phyloP scores from a whole-genome alignment of 2,888 invertebrate species.

The Pristionchus maxplancki region DNA sequence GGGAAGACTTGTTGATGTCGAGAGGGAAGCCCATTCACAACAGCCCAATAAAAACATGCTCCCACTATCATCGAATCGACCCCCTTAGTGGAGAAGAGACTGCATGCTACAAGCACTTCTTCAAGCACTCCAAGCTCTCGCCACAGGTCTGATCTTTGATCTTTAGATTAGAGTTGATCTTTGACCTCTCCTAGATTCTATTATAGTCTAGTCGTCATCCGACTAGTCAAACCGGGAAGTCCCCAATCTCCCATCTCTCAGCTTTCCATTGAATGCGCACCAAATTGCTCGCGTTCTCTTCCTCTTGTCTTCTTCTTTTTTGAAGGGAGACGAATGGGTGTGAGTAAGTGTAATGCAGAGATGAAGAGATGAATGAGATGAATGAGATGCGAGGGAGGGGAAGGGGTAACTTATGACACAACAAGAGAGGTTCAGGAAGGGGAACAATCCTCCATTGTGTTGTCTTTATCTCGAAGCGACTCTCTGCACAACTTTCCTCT shows the following conservation, averaged over 20 bases:
- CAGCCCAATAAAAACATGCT: conserved; percentile 8
- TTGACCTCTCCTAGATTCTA: neutral
- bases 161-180: neutral
- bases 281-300: conserved; percentile 24
- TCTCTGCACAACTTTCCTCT: conserved; percentile 23
- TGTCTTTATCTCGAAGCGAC: neutral
- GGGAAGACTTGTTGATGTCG: conserved; percentile 36
- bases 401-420: neutral
- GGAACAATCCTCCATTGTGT: neutral
- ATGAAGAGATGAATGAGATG: neutral
- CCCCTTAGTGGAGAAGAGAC: neutral
- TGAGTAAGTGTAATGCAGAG: neutral
- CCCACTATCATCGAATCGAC: neutral
- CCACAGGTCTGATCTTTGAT: conserved; percentile 22
- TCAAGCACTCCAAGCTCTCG: neutral
- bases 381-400: neutral
- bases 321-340: neutral
- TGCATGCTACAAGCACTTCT: conserved; percentile 18
- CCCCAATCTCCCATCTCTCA: conserved; percentile 20
- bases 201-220: neutral
- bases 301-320: conserved; percentile 15
- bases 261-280: conserved; percentile 17
- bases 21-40: neutral
- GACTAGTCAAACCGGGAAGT: neutral
- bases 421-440: neutral